Conservation (phyloP, 92 coral and sea anemone species). For the Umimayanthus kanabou region DNA sequence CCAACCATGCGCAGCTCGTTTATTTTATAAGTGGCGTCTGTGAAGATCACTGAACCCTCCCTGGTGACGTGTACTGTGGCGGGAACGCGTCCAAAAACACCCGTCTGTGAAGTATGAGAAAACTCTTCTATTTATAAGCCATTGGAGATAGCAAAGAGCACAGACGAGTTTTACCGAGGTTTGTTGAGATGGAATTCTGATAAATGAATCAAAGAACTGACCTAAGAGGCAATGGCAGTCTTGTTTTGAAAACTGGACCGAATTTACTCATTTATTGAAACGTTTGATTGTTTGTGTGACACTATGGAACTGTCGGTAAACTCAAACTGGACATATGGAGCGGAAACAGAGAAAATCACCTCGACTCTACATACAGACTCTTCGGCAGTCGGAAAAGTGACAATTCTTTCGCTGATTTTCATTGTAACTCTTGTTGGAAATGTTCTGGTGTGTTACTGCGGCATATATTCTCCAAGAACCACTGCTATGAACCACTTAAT, state of each 20-base stretch:
- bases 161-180: not conserved
- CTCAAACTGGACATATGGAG: conserved; percentile 15
- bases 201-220: not conserved
- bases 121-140: conserved; percentile 18
- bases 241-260: not conserved
- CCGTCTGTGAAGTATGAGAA: conserved; percentile 34
- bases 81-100: conserved; percentile 22
- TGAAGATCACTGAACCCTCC: not conserved
- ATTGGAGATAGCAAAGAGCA: not conserved
- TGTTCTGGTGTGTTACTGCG: conserved; percentile 90
- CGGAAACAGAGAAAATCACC: conserved; percentile 2
- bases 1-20: conserved; percentile 26
- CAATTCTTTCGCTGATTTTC: conserved; percentile 72
- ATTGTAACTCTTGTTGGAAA: conserved; percentile 78
- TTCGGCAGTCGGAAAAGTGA: conserved; percentile 78
- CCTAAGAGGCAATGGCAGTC: not conserved
- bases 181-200: not conserved
- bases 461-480: conserved; percentile 83
- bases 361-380: conserved; percentile 31
- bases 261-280: not conserved
- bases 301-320: conserved; percentile 35
- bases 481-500: conserved; percentile 96
- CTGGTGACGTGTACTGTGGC: conserved; percentile 40
- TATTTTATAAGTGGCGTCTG: not conserved
- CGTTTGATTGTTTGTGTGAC: not conserved